Evolutionary conservation across 2,888 invertebrate genomes (phyloP).

Genomic region (Drepanosiphum platanoidis): DNA sequence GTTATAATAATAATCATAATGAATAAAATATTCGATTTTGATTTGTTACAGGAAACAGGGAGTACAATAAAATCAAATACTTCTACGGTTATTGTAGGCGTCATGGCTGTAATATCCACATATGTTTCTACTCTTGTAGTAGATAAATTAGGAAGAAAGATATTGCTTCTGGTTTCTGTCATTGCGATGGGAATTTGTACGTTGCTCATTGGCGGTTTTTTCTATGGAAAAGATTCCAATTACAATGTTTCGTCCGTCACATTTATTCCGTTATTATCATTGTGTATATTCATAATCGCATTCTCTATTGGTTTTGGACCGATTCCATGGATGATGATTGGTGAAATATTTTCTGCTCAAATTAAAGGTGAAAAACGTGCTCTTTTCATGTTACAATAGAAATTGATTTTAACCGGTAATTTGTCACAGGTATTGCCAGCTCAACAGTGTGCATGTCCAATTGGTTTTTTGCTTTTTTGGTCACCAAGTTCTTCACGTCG

Average conservation of each 20-base stretch:
- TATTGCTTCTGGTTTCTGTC: constrained; percentile 79
- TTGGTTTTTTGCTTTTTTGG: constrained; percentile 83
- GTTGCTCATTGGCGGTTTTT: constrained; percentile 77
- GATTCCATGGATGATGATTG: constrained; percentile 86
- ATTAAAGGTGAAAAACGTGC: constrained; percentile 70
- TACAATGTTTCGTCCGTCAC: constrained; percentile 71
- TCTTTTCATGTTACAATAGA: not conserved
- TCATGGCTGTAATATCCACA: constrained; percentile 82
- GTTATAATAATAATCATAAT: no score
- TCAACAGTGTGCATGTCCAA: constrained; percentile 84
- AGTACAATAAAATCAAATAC: constrained; percentile 71
- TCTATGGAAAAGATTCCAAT: constrained; percentile 68
- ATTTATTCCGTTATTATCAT: constrained; percentile 79
- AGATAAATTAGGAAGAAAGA: constrained; percentile 82
- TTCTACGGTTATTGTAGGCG: constrained; percentile 82
- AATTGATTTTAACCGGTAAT: not conserved
- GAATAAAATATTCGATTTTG: no score
- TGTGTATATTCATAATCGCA: constrained; percentile 81
- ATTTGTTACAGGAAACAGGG: constrained; percentile 69
- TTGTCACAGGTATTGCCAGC: constrained; percentile 72
- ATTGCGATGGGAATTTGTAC: constrained; percentile 78
- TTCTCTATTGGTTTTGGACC: constrained; percentile 86
- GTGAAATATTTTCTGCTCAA: constrained; percentile 83
- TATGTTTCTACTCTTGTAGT: constrained; percentile 80
- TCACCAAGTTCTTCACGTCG: constrained; percentile 76